phyloP scores from a whole-genome alignment of 2,113 vertebrate species.

The Acrocephalus arundinaceus region DNA sequence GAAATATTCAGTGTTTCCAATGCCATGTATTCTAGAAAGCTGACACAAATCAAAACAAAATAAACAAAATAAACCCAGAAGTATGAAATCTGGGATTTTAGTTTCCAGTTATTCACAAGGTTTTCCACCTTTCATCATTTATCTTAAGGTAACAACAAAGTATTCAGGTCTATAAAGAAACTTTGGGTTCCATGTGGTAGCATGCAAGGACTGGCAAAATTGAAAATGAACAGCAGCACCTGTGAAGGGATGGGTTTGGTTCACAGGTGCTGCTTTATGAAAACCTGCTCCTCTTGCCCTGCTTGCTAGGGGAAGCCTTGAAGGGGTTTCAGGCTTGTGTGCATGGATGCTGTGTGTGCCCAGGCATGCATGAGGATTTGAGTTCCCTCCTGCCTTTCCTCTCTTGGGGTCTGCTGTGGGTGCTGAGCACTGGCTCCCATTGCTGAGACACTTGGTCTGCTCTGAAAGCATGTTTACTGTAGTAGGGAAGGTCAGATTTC shows the following conservation, averaged over 20 bases:
- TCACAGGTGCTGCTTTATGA: neutral
- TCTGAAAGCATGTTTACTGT: neutral
- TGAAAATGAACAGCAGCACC: neutral
- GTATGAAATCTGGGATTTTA: neutral
- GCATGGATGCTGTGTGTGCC: neutral
- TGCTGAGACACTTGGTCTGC: neutral
- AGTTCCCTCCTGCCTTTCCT: neutral
- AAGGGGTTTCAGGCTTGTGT: neutral
- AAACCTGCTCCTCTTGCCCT: neutral
- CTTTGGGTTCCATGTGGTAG: neutral
- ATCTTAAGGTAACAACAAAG: neutral
- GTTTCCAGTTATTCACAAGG: neutral
- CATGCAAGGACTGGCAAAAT: neutral
- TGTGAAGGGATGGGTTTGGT: neutral
- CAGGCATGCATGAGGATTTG: neutral
- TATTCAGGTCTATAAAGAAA: neutral
- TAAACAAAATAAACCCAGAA: neutral
- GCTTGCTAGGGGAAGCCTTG: neutral
- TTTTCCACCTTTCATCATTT: neutral
- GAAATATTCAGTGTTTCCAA: neutral
- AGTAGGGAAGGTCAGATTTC: neutral
- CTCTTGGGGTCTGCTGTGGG: neutral
- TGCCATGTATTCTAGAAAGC: neutral
- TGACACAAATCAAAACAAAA: neutral
- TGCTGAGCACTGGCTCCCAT: neutral